These are phyloP conservation scores for Agrochola circellaris DNA, from an alignment of 2,888 invertebrate genomes.

Conservation along the genomic window DNA sequence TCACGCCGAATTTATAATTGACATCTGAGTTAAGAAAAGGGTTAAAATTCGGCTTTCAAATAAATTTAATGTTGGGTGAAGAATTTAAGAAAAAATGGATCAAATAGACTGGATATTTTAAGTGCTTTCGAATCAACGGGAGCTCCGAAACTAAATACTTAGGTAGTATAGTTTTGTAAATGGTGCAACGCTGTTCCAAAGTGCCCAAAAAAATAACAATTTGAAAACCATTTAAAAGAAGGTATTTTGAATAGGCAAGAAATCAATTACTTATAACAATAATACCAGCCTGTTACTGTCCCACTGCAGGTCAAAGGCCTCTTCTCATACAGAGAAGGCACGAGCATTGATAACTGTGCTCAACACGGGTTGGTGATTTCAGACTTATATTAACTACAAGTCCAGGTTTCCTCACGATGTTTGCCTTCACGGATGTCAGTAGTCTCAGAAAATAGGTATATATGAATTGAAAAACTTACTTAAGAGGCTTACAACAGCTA, in stretches of 20 bases:
- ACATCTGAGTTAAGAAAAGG: conserved; percentile 75
- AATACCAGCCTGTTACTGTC: too few relatives aligned
- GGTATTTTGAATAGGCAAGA: too few relatives aligned
- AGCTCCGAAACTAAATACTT: too few relatives aligned
- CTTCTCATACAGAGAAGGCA: neutral
- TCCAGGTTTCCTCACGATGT: neutral
- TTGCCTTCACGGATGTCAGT: neutral
- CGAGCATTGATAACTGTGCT: neutral
- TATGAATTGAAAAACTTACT: too few relatives aligned
- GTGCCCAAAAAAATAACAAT: too few relatives aligned
- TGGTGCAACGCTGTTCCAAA: neutral
- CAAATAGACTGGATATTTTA: conserved; percentile 15
- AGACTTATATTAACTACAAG: too few relatives aligned
- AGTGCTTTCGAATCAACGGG: neutral
- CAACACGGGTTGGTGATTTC: too few relatives aligned
- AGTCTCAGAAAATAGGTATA: too few relatives aligned
- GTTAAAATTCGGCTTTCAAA: conserved; percentile 49
- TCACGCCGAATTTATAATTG: conserved; percentile 84
- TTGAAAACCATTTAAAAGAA: too few relatives aligned
- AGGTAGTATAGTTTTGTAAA: neutral
- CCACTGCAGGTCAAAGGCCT: too few relatives aligned
- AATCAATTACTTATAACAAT: too few relatives aligned
- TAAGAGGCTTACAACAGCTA: too few relatives aligned
- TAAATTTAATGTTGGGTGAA: conserved; percentile 47
- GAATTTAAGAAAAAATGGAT: conserved; percentile 38